Conservation (phyloP, 2,113 vertebrate species). For the Pimephales promelas region DNA sequence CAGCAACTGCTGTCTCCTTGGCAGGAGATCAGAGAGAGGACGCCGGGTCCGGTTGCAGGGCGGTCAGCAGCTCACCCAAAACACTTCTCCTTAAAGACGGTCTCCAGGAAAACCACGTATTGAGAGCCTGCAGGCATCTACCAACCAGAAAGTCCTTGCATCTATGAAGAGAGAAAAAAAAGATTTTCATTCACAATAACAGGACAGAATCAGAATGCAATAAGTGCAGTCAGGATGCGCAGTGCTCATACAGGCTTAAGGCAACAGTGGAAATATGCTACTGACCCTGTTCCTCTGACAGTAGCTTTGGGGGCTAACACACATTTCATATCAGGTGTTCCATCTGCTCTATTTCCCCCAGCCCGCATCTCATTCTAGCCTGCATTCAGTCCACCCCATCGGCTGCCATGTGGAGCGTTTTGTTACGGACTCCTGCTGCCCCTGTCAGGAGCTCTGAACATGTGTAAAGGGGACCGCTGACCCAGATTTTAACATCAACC, state of each 20-base stretch:
- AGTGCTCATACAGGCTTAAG: background rate
- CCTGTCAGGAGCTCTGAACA: conserved; percentile 59
- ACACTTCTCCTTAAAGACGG: conserved; percentile 68
- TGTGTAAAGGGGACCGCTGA: conserved; percentile 60
- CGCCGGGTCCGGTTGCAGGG: conserved; percentile 71
- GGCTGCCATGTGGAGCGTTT: conserved; percentile 46
- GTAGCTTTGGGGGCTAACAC: conserved; percentile 38
- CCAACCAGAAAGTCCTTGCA: conserved; percentile 86
- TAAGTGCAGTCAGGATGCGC: background rate
- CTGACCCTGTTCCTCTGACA: conserved; percentile 2
- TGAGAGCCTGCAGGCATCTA: conserved; percentile 83
- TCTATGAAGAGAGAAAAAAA: conserved; percentile 71
- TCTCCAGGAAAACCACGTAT: conserved; percentile 70
- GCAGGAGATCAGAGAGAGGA: conserved; percentile 57
- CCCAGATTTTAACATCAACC: conserved; percentile 68
- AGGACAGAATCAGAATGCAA: background rate
- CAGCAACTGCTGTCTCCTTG: conserved; percentile 78
- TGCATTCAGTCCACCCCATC: conserved; percentile 2
- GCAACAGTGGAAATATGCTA: background rate
- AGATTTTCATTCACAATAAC: conserved; percentile 13
- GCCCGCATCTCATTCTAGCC: background rate
- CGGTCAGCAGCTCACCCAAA: conserved; percentile 73
- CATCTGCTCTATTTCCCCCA: conserved; percentile 38
- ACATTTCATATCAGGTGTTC: conserved; percentile 40
- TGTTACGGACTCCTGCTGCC: conserved; percentile 46